phyloP scores from a whole-genome alignment of 2,113 vertebrate genomes.

The Elephas maximus region DNA sequence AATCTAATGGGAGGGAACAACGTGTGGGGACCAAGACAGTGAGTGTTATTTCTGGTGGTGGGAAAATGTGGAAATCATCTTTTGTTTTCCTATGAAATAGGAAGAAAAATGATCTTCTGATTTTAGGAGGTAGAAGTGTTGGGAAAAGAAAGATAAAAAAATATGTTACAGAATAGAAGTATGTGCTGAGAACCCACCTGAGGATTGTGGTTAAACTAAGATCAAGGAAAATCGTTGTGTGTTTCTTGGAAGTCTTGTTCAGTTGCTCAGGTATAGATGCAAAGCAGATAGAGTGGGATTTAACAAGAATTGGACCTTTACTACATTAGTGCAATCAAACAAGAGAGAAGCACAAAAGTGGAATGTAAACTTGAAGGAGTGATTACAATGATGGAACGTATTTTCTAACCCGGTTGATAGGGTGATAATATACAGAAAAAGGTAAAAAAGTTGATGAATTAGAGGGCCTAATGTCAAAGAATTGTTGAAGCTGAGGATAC shows the following conservation, averaged over 20 bases:
- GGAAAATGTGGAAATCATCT: not conserved
- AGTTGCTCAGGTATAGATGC: not conserved
- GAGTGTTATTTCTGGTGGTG: not conserved
- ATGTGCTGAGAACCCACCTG: not conserved
- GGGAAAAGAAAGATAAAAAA: not conserved
- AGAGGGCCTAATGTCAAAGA: not conserved
- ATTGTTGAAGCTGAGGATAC: not conserved
- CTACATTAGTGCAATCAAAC: not conserved
- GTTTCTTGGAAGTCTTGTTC: not conserved
- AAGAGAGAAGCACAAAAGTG: not conserved
- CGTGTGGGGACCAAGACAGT: not conserved
- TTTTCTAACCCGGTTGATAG: not conserved
- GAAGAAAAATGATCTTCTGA: not conserved
- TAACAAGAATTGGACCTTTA: not conserved
- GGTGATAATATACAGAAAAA: not conserved
- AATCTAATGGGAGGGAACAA: not conserved
- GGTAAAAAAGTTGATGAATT: not conserved
- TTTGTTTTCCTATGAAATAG: not conserved
- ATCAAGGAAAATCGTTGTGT: not conserved
- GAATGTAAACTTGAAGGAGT: not conserved
- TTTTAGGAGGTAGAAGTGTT: not conserved
- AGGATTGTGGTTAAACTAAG: not conserved
- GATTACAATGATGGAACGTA: not conserved
- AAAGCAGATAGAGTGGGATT: not conserved
- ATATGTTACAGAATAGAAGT: not conserved